Conservation (phyloP, 2,797 vertebrate species). For the Clarias pachynema region DNA sequence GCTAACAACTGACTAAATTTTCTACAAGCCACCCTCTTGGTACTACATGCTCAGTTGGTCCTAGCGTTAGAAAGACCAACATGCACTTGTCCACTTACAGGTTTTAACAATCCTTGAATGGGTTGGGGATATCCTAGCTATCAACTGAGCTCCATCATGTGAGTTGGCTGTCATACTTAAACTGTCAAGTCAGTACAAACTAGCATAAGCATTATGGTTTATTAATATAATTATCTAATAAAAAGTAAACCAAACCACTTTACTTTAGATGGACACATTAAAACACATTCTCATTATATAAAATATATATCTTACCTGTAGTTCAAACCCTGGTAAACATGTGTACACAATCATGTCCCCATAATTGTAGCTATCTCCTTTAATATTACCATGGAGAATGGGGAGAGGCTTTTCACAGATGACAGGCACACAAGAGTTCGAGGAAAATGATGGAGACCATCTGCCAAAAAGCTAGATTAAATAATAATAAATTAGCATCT, state of each 20-base stretch:
- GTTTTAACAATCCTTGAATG: not conserved
- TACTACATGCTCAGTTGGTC: not conserved
- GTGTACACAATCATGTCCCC: constrained; percentile 81
- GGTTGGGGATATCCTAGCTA: not conserved
- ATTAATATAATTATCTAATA: not conserved
- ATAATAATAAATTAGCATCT: constrained; percentile 28
- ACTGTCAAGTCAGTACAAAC: not conserved
- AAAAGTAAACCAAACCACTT: not conserved
- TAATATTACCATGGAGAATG: constrained; percentile 78
- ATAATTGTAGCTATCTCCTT: constrained; percentile 83
- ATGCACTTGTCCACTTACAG: not conserved
- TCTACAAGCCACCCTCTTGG: not conserved
- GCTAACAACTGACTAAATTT: not conserved
- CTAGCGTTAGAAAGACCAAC: not conserved
- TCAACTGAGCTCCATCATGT: not conserved
- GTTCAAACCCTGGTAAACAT: constrained; percentile 86
- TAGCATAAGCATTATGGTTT: not conserved
- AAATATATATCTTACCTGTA: constrained; percentile 78
- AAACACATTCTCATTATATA: constrained; percentile 8
- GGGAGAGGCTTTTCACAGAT: constrained; percentile 81
- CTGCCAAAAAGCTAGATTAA: constrained; percentile 76
- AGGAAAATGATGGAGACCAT: constrained; percentile 84
- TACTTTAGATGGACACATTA: not conserved
- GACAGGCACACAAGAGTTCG: constrained; percentile 80
- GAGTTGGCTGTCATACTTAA: not conserved